A percentile compares a stretch with the other conserved stretches of the same genome.
phyloP scores from a whole-genome alignment of 2,113 vertebrate genomes.

The Natator depressus region DNA sequence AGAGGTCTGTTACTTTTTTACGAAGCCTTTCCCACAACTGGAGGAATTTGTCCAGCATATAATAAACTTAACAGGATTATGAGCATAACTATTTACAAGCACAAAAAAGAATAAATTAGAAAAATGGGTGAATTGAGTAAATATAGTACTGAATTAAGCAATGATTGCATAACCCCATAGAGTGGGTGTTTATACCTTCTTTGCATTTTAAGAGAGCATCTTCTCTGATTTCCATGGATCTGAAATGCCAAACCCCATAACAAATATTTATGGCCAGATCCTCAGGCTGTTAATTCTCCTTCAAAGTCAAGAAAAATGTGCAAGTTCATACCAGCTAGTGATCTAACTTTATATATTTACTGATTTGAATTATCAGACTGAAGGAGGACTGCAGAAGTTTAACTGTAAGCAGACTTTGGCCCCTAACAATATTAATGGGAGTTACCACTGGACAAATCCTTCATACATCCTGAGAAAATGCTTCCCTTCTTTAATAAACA shows the following conservation, averaged over 20 bases:
- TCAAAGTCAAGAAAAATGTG: neutral
- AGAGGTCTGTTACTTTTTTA: neutral
- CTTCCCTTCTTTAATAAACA: neutral
- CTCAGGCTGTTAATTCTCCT: neutral
- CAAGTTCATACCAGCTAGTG: neutral
- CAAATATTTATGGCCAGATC: neutral
- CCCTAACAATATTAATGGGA: neutral
- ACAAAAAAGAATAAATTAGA: neutral
- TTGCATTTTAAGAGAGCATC: neutral
- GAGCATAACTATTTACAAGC: neutral
- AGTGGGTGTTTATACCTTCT: neutral
- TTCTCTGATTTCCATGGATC: neutral
- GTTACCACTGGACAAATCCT: neutral
- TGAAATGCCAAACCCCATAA: neutral
- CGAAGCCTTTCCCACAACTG: neutral
- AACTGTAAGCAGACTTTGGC: neutral
- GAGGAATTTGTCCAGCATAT: neutral
- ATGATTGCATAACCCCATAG: neutral
- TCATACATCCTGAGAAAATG: neutral
- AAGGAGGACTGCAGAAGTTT: neutral
- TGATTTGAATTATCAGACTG: neutral
- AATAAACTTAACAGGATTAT: slow-evolving; percentile 28
- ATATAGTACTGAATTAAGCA: neutral
- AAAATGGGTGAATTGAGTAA: neutral
- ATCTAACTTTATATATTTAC: neutral